A percentile compares a stretch with the other conserved stretches of the same genome.
phyloP scores from a whole-genome alignment of 2,797 vertebrate genomes.

The Zenarchopterus dispar region DNA sequence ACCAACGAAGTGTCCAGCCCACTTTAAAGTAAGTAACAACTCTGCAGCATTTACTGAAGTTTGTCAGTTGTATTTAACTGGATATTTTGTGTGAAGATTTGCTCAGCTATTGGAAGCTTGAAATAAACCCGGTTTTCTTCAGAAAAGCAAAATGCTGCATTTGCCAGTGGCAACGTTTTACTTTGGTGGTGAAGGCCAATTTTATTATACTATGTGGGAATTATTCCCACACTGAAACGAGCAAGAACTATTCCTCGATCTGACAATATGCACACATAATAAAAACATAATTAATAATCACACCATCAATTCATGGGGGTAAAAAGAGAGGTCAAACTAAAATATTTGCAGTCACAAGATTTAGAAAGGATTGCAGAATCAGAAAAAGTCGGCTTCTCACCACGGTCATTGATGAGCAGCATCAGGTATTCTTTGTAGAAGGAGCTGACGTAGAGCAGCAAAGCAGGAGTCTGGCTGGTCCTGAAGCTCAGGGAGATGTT shows the following conservation, averaged over 20 bases:
- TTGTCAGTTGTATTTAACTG: not conserved
- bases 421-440: constrained; percentile 90
- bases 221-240: too few species aligned
- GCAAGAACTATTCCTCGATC: too few species aligned
- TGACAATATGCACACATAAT: too few species aligned
- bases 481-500: constrained; percentile 88
- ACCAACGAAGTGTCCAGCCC: not conserved
- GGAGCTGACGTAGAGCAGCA: constrained; percentile 88
- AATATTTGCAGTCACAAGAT: too few species aligned
- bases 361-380: not conserved
- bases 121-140: not conserved
- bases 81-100: not conserved
- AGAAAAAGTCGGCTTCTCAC: constrained; percentile 69
- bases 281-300: too few species aligned
- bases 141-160: too few species aligned
- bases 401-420: constrained; percentile 87
- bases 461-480: constrained; percentile 86
- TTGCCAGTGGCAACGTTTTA: too few species aligned
- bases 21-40: not conserved
- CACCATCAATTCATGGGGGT: too few species aligned
- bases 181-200: too few species aligned
- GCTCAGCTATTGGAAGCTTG: not conserved
- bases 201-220: too few species aligned
- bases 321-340: too few species aligned
- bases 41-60: not conserved